These are phyloP conservation scores for Saturnia japonica DNA, from an alignment of 2,888 invertebrate genomes.

Conservation along the genomic window DNA sequence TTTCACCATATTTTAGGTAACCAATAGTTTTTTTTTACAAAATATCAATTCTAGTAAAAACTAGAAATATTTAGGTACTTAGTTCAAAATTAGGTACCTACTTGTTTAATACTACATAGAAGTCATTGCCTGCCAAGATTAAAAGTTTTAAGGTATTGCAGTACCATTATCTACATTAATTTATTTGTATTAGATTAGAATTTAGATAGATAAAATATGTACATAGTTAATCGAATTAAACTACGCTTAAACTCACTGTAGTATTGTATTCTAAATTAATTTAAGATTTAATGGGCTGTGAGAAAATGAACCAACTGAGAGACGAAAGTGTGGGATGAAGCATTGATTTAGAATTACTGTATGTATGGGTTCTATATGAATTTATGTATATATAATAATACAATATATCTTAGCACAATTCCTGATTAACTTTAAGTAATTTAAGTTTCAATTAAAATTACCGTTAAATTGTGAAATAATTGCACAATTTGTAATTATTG, in stretches of 20 bases:
- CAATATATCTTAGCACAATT: constrained; percentile 19
- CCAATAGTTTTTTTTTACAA: background rate
- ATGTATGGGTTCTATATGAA: constrained; percentile 36
- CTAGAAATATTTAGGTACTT: background rate
- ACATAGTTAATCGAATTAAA: constrained; percentile 23
- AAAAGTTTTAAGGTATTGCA: background rate
- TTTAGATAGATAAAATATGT: constrained; percentile 25
- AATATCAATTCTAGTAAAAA: background rate
- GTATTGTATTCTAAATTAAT: constrained; percentile 26
- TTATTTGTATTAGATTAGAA: background rate
- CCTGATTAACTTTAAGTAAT: constrained; percentile 16
- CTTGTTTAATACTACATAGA: background rate
- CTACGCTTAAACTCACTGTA: constrained; percentile 30
- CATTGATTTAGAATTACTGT: constrained; percentile 27
- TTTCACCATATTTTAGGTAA: background rate
- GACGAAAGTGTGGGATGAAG: constrained; percentile 33
- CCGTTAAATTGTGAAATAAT: background rate
- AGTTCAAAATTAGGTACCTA: background rate
- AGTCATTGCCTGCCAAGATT: background rate
- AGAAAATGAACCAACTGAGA: constrained; percentile 46
- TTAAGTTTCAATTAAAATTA: background rate
- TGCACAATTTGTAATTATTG: constrained; percentile 4
- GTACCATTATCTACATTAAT: background rate
- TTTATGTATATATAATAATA: constrained; percentile 25
- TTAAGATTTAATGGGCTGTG: constrained; percentile 54